Evolutionary conservation across 2,888 invertebrate genomes (phyloP).

Genomic region (Adelphocoris suturalis): DNA sequence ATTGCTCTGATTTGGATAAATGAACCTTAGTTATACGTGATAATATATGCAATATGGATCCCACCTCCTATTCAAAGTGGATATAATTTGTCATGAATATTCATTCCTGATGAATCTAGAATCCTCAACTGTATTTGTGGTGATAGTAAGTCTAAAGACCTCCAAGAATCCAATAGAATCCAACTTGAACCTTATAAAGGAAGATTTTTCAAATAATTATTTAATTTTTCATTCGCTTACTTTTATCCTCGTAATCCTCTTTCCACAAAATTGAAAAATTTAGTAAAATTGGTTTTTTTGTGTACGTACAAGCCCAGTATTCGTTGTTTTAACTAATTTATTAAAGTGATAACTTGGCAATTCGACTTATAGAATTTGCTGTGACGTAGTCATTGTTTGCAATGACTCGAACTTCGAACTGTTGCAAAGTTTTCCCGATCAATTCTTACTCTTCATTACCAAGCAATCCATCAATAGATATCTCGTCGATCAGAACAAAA

Average conservation of each 20-base stretch:
- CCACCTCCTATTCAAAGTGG: constrained; percentile 23
- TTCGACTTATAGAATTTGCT: not conserved
- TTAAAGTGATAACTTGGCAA: not conserved
- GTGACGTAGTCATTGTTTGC: not conserved
- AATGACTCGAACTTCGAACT: too few species aligned
- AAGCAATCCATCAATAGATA: not conserved
- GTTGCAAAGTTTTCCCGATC: not conserved
- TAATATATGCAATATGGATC: constrained; percentile 47
- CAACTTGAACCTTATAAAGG: too few species aligned
- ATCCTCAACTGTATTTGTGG: constrained; percentile 20
- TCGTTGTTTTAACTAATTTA: not conserved
- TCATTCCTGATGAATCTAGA: constrained; percentile 27
- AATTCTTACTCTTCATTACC: constrained; percentile 30
- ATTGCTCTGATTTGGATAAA: constrained; percentile 38
- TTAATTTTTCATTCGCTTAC: too few species aligned
- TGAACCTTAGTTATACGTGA: constrained; percentile 40
- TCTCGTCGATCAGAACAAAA: constrained; percentile 35
- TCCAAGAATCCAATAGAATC: too few species aligned
- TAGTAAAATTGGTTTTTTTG: too few species aligned
- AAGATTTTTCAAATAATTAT: too few species aligned
- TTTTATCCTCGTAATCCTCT: too few species aligned
- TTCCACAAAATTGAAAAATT: not conserved
- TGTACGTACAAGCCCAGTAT: too few species aligned
- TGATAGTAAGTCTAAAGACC: not conserved
- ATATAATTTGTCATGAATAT: constrained; percentile 24